Base-by-base conservation (phyloP, 2,113 vertebrate genomes). In the Cavia aperea region DNA sequence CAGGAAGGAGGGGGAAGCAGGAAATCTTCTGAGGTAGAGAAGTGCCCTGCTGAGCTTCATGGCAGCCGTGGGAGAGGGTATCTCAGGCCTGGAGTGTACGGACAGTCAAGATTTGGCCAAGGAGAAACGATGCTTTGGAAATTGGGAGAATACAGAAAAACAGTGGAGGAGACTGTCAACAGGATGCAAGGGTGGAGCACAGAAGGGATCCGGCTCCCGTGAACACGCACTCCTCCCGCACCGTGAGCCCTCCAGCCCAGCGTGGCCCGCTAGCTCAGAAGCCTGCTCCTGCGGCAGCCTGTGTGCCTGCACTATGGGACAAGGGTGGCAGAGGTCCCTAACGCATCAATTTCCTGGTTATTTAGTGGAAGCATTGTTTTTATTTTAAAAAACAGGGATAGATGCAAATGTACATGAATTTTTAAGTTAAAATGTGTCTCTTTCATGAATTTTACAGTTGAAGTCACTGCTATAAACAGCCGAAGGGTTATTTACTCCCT, bases 161-260 rank as follows among this genome's bases (percentile, higher is more conserved):
- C 24, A 86, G 49, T 33, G 39, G 36, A 58, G 2, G 0, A 8
- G 4, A 18, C 46, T 4, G 18, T 7, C 26, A 36, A 51, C 26
- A 11, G 60, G 36, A 13, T 11, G 24, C 19, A 56, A 43, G 23
- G 36, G 46, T 1, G 2, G 18, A 16, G 29, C 49, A 36, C 24
- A 60, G 31, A 39, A 13, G 36, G 46, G 54, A 7, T 10, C 0
- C 0, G 10, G 31, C 31, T 15, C 0, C 58, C 9, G 11, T 5
- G 31, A 51, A 33, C 60, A 10, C 12, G 8, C 66, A 36, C 56
- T 1, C 1, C 46, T 4, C 58, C 75, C 70, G 39, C 39, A 9
- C 5, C 1, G 3, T 9, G 5, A 19, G 51, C 18, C 77, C 39
- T 31, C 23, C 56, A n/a, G 58, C 33, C 0, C 43, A 58, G 4